A percentile compares a stretch with the other conserved stretches of the same genome.
These are phyloP conservation scores for Ferdinandea cuprea DNA, from an alignment of 2,888 invertebrate species.

Conservation along the genomic window DNA sequence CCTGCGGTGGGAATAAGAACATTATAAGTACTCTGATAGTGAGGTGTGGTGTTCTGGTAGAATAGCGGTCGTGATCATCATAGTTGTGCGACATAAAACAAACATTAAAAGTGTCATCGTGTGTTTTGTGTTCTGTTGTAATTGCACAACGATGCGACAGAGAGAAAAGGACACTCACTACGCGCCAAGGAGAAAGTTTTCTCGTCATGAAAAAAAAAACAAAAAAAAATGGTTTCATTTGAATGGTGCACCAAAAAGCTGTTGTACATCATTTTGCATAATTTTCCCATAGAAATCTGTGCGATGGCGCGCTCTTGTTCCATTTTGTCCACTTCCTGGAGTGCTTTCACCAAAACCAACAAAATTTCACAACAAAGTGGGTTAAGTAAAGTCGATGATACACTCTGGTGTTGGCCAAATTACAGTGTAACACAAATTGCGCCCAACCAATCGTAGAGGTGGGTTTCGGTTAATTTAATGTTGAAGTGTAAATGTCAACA, in stretches of 20 bases:
- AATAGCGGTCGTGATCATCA: constrained; percentile 44
- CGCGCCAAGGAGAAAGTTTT: constrained; percentile 55
- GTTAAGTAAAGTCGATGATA: constrained; percentile 46
- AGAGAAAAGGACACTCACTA: constrained; percentile 21
- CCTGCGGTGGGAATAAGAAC: constrained; percentile 13
- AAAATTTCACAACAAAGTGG: constrained; percentile 50
- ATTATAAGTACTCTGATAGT: constrained; percentile 46
- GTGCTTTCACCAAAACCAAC: constrained; percentile 32
- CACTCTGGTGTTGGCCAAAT: constrained; percentile 17
- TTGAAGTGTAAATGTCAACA: constrained; percentile 70
- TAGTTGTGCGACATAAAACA: constrained; percentile 64
- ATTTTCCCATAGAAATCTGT: constrained; percentile 60
- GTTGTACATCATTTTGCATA: constrained; percentile 70
- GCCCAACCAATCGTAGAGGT: constrained; percentile 46
- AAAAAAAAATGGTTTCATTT: constrained; percentile 3
- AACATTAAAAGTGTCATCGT: constrained; percentile 73
- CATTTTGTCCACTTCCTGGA: constrained; percentile 19
- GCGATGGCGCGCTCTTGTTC: neutral
- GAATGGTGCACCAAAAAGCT: constrained; percentile 41
- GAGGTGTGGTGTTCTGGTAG: constrained; percentile 38
- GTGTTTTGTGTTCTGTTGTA: constrained; percentile 55
- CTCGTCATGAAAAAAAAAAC: neutral
- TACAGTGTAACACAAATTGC: constrained; percentile 34
- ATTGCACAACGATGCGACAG: constrained; percentile 53
- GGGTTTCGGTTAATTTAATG: constrained; percentile 60